Base-by-base conservation (phyloP, 2,113 vertebrate genomes). In the Tricholaema leucomelas region DNA sequence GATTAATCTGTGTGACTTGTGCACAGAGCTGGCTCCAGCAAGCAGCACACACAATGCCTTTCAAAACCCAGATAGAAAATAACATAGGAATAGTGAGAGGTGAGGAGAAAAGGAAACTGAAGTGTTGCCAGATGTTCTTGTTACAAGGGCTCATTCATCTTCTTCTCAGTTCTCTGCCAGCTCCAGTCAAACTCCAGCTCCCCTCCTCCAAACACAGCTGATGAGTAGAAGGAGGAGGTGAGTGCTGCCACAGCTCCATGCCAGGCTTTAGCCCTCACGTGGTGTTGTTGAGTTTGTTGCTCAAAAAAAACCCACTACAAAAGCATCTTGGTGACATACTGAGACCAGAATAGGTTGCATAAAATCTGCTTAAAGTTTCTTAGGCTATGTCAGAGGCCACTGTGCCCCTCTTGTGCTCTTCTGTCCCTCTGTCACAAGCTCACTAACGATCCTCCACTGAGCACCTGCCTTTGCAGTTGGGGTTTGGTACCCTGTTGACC, bases 61-160 rank as follows among this genome's bases (percentile, higher is more conserved):
- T 82, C 67, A 79, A 92, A 71, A 79, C 33, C 67, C 81, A 58
- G 60, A 30, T 55, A 91, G 78, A 91, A 87, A 85, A 31, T 33
- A 91, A 79, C 35, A 16, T 73, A 54, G 24, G 65, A 85, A 50
- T 5, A 90, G 69, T 36, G 46, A 82, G 91, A 87, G 48, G 87
- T 91, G 61, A 85, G 76, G 88, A 85, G 75, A 78, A 76, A 86
- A 85, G 84, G 91, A 84, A 96, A 75, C 71, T 65, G 84, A 95
- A 90, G 64, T 10, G 72, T 10, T 69, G 79, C 75, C 87, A 94
- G 87, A 92, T 63, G 60, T 81, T 91, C 81, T 55, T 55, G 56
- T 40, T 71, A 65, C 79, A 92, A 77, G 85, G 73, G 46, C 67
- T 91, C 80, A 44, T 85, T 83, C 44, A 80, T 90, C 56, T 75